These are phyloP conservation scores for Arctopsyche grandis DNA, from an alignment of 1,140 invertebrate genomes.

Conservation along the genomic window DNA sequence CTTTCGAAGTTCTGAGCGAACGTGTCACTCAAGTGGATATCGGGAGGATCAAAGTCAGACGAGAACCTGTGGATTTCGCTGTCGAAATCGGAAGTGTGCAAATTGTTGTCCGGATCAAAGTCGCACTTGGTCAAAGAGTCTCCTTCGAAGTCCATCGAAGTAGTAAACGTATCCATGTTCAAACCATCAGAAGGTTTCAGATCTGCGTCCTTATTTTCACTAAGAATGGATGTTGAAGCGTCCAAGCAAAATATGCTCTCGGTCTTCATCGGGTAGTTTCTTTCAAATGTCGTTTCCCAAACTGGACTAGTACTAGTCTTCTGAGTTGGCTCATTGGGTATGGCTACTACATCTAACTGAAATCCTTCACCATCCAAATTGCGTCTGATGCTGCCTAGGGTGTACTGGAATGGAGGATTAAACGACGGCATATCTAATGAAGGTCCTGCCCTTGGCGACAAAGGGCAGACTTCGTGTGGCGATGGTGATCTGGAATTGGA, in stretches of 20 bases:
- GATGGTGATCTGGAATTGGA: conserved; percentile 34
- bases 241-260: conserved; percentile 51
- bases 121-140: conserved; percentile 49
- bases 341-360: conserved; percentile 51
- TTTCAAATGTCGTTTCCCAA: conserved; percentile 48
- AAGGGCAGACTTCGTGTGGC: conserved; percentile 24
- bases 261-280: conserved; percentile 48
- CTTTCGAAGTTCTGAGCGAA: conserved; percentile 39
- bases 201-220: conserved; percentile 18
- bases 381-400: conserved; percentile 49
- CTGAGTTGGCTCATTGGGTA: conserved; percentile 29
- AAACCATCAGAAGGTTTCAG: conserved; percentile 35
- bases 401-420: conserved; percentile 46
- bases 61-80: conserved; percentile 50
- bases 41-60: conserved; percentile 40
- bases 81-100: conserved; percentile 49
- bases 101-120: conserved; percentile 43
- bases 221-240: conserved; percentile 21
- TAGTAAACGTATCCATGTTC: conserved; percentile 42
- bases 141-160: conserved; percentile 42
- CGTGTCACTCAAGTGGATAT: conserved; percentile 29
- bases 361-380: conserved; percentile 50
- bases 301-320: conserved; percentile 12
- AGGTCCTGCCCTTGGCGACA: conserved; percentile 41
- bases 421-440: conserved; percentile 41